Percentiles rank a stretch among this genome's conserved stretches.
These are phyloP conservation scores for Pongo abelii DNA, from an alignment of 2,113 vertebrate genomes.

Conservation along the genomic window DNA sequence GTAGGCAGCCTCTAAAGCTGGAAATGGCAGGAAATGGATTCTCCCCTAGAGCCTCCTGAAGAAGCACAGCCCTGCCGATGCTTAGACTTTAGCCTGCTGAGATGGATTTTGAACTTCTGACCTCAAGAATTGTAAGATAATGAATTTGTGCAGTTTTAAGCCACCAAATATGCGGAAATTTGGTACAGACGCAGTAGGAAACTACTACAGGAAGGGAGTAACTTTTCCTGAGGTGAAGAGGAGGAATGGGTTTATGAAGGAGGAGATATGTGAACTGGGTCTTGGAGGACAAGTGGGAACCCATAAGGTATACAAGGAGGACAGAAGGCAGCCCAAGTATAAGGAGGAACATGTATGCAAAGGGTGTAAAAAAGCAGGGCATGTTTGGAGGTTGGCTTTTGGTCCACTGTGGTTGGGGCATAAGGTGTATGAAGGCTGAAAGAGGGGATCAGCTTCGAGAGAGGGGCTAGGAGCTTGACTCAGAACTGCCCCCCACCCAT, in stretches of 20 bases:
- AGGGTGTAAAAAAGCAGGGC: background rate
- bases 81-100: background rate
- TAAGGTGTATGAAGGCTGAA: background rate
- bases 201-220: background rate
- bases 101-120: conserved; percentile 3
- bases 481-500: background rate
- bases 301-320: background rate
- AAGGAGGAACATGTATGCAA: background rate
- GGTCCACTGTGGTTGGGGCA: background rate
- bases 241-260: background rate
- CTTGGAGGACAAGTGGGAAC: background rate
- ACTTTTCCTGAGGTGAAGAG: background rate
- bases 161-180: background rate
- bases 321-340: background rate
- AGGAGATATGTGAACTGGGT: background rate
- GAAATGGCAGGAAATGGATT: background rate
- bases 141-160: background rate
- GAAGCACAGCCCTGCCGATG: background rate
- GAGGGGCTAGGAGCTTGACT: background rate
- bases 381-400: background rate
- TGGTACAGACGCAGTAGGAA: background rate
- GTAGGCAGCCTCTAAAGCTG: background rate
- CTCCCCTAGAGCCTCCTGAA: background rate
- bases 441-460: background rate
- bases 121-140: background rate